These are phyloP conservation scores for Python bivittatus DNA, from an alignment of 2,113 vertebrate genomes.

Conservation along the genomic window DNA sequence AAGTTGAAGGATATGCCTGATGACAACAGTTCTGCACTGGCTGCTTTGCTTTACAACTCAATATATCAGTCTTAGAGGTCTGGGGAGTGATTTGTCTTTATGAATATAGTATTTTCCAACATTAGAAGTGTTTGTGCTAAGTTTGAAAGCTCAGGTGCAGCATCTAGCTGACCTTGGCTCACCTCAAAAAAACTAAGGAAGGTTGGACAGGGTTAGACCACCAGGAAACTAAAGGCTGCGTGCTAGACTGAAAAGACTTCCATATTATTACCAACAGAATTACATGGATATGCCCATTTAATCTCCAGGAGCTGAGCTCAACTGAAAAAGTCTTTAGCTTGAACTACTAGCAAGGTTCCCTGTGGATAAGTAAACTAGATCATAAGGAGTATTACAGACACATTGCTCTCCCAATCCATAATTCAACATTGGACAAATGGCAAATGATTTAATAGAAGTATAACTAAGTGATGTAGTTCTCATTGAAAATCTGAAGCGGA, in stretches of 20 bases:
- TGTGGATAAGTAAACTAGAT: neutral
- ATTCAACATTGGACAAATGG: neutral
- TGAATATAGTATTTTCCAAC: neutral
- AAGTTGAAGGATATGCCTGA: neutral
- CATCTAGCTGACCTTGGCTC: neutral
- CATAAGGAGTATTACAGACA: neutral
- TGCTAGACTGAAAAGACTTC: neutral
- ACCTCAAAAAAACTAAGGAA: neutral
- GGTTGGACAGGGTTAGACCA: neutral
- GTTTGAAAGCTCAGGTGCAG: neutral
- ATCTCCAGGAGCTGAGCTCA: neutral
- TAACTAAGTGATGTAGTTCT: neutral
- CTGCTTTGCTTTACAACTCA: neutral
- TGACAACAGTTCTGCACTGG: neutral
- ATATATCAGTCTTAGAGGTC: neutral
- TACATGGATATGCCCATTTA: neutral
- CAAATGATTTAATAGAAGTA: neutral
- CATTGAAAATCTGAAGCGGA: neutral
- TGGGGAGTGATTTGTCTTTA: neutral
- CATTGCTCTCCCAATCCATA: neutral
- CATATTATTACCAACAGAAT: neutral
- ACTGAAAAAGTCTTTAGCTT: neutral
- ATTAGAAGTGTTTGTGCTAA: neutral
- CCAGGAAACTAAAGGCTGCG: neutral
- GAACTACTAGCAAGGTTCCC: neutral